phyloP scores from a whole-genome alignment of 2,888 invertebrate genomes.

The Frankliniella intonsa region DNA sequence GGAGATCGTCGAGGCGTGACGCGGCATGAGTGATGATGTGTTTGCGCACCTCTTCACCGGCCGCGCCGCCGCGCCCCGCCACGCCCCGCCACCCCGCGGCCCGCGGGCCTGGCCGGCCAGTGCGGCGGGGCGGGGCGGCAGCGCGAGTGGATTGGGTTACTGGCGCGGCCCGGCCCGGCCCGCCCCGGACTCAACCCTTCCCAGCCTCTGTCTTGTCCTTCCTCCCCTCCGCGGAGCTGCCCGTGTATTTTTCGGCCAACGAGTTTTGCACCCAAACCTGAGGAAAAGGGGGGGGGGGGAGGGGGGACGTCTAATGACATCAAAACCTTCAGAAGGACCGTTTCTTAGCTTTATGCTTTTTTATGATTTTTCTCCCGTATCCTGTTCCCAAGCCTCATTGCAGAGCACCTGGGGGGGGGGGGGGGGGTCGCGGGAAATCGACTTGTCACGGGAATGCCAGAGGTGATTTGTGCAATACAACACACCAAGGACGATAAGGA shows the following conservation, averaged over 20 bases:
- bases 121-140: neutral
- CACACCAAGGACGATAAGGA: too few species aligned
- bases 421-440: too few species aligned
- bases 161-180: neutral
- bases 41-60: slow-evolving; percentile 5
- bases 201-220: neutral
- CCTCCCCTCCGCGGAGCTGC: neutral
- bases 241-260: neutral
- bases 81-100: too few species aligned
- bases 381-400: too few species aligned
- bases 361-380: too few species aligned
- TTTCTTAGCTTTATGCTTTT: too few species aligned
- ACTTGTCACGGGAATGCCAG: too few species aligned
- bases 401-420: too few species aligned
- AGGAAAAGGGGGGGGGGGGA: neutral
- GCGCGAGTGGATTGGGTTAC: neutral
- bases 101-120: neutral
- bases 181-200: neutral
- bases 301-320: neutral
- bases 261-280: neutral
- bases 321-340: neutral
- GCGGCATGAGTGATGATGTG: slow-evolving; percentile 22
- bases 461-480: too few species aligned
- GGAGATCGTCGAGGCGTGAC: slow-evolving; percentile 13
- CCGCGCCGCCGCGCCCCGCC: neutral